Conservation (phyloP, 2,888 invertebrate genomes). For the Monoplex corrugatus region DNA sequence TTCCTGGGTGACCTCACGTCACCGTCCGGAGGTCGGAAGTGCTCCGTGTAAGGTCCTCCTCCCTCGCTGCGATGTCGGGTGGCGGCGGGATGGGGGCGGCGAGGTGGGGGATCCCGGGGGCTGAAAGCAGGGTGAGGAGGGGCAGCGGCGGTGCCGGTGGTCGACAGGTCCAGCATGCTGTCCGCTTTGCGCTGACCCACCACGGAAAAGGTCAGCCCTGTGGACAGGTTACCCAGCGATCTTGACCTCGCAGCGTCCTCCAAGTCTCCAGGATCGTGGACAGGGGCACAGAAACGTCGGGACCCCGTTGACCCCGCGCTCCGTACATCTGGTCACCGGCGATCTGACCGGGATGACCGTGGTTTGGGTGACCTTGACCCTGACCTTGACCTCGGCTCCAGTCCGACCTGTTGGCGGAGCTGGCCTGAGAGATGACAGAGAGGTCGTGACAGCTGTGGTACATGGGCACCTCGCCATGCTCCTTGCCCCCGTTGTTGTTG, state of each 20-base stretch:
- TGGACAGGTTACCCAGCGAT: conserved; percentile 69
- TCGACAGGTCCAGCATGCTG: conserved; percentile 58
- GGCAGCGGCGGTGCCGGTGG: neutral
- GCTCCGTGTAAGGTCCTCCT: neutral
- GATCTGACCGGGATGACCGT: neutral
- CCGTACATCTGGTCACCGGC: conserved; percentile 31
- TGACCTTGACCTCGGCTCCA: conserved; percentile 27
- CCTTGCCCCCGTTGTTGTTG: conserved; percentile 55
- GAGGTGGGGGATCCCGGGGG: neutral
- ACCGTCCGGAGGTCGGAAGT: neutral
- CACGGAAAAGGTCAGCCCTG: conserved; percentile 68
- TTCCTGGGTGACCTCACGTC: conserved; percentile 1
- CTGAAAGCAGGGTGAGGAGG: neutral
- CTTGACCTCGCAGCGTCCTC: conserved; percentile 67
- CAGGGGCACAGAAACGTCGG: conserved; percentile 38
- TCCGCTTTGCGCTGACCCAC: conserved; percentile 71
- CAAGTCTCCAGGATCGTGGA: conserved; percentile 55
- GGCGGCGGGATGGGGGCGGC: neutral
- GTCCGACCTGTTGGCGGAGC: neutral
- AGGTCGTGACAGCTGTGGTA: conserved; percentile 48
- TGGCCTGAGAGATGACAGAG: conserved; percentile 8
- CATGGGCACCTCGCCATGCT: neutral
- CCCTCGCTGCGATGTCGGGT: neutral
- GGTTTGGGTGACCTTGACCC: neutral
- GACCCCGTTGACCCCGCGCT: neutral